These are phyloP conservation scores for Drosophila affinis DNA, from an alignment of 2,888 invertebrate genomes.

Conservation along the genomic window DNA sequence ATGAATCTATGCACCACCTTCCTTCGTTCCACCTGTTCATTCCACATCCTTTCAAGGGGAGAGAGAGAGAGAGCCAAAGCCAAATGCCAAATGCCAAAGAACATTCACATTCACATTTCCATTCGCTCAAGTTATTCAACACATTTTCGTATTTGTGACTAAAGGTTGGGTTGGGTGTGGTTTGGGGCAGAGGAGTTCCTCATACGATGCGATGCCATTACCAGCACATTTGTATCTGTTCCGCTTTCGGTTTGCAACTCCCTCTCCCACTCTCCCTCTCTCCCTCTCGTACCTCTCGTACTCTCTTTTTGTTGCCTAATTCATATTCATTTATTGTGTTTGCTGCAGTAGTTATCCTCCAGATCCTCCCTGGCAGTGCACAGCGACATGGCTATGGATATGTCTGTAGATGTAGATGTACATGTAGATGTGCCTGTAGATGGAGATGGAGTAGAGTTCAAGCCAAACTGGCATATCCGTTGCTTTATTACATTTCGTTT, in stretches of 20 bases:
- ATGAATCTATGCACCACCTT: background rate
- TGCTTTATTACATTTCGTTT: slow-evolving; percentile 78
- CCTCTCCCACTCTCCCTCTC: background rate
- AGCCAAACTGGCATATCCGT: slow-evolving; percentile 77
- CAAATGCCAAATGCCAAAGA: background rate
- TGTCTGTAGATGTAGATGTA: too few species aligned
- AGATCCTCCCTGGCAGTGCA: slow-evolving; percentile 28
- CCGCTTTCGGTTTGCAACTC: slow-evolving; percentile 4
- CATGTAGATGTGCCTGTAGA: background rate
- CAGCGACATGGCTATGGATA: background rate
- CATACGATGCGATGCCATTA: background rate
- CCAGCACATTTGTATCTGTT: slow-evolving; percentile 9
- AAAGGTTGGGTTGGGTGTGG: background rate
- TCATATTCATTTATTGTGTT: slow-evolving; percentile 76
- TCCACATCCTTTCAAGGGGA: background rate
- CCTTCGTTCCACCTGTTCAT: background rate
- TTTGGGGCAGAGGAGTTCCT: slow-evolving; percentile 2
- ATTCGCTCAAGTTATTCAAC: slow-evolving; percentile 12
- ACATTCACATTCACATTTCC: background rate
- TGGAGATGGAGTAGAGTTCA: slow-evolving; percentile 39
- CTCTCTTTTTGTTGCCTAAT: slow-evolving; percentile 56
- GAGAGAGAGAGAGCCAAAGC: background rate
- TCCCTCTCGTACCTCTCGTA: background rate
- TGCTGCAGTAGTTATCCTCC: slow-evolving; percentile 46
- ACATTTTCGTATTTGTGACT: slow-evolving; percentile 5